Evolutionary conservation across 2,797 vertebrate genomes (phyloP).

Genomic region (Prionace glauca): DNA sequence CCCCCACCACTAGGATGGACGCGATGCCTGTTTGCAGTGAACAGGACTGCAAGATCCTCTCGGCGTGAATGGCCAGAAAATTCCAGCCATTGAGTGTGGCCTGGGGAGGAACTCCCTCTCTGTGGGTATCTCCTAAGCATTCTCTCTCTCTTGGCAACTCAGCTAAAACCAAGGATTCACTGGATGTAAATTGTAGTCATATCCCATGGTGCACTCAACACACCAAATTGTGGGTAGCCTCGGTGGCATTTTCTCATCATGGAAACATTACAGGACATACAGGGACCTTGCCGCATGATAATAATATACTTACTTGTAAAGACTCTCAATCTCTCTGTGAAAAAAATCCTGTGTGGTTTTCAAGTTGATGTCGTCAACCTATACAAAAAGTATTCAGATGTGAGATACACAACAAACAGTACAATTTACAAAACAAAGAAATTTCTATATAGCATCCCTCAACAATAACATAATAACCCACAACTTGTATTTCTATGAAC

Average conservation of each 20-base stretch:
- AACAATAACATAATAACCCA: too few species aligned
- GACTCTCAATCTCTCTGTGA: slow-evolving; percentile 58
- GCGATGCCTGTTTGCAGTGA: too few species aligned
- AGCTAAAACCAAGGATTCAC: neutral
- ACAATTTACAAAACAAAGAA: neutral
- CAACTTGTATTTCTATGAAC: neutral
- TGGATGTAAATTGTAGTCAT: neutral
- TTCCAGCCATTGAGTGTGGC: neutral
- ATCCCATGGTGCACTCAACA: neutral
- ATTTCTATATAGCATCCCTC: neutral
- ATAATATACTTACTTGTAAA: slow-evolving; percentile 54
- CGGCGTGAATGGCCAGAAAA: too few species aligned
- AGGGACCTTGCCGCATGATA: neutral
- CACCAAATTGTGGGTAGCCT: neutral
- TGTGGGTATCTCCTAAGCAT: neutral
- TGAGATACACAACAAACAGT: neutral
- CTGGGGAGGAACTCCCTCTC: neutral
- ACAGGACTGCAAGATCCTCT: too few species aligned
- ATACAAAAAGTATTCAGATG: slow-evolving; percentile 22
- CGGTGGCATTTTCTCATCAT: neutral
- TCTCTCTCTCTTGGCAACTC: neutral
- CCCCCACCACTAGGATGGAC: too few species aligned
- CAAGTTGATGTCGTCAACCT: slow-evolving; percentile 49
- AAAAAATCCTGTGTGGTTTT: slow-evolving; percentile 52
- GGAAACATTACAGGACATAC: neutral